Conservation (phyloP, 2,113 vertebrate species). For the Pollimyrus isidori region DNA sequence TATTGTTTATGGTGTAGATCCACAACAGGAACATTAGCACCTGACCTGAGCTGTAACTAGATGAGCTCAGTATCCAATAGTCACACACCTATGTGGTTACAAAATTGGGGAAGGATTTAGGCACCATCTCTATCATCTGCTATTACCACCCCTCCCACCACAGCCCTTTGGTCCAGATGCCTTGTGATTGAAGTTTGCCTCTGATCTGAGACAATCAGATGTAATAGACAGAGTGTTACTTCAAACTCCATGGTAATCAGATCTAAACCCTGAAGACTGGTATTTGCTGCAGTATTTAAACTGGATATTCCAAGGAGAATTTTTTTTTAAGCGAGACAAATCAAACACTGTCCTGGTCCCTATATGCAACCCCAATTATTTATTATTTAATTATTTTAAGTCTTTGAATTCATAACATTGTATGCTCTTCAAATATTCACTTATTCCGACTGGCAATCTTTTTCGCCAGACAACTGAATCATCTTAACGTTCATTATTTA, state of each 20-base stretch:
- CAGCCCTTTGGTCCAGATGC: neutral
- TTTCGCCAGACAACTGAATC: neutral
- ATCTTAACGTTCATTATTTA: neutral
- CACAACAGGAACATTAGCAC: neutral
- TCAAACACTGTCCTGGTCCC: neutral
- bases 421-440: neutral
- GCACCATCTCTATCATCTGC: neutral
- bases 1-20: neutral
- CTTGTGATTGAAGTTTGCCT: neutral
- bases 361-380: neutral
- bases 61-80: neutral
- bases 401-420: neutral
- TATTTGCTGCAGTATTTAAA: neutral
- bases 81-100: neutral
- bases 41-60: neutral
- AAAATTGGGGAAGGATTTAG: neutral
- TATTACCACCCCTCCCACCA: neutral
- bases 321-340: neutral
- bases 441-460: neutral
- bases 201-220: neutral
- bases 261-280: neutral
- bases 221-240: neutral
- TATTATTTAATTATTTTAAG: neutral
- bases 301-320: neutral
- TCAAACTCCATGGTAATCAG: neutral